Evolutionary conservation across 2,888 invertebrate genomes (phyloP).

Genomic region (Synanthedon andrenaeformis): DNA sequence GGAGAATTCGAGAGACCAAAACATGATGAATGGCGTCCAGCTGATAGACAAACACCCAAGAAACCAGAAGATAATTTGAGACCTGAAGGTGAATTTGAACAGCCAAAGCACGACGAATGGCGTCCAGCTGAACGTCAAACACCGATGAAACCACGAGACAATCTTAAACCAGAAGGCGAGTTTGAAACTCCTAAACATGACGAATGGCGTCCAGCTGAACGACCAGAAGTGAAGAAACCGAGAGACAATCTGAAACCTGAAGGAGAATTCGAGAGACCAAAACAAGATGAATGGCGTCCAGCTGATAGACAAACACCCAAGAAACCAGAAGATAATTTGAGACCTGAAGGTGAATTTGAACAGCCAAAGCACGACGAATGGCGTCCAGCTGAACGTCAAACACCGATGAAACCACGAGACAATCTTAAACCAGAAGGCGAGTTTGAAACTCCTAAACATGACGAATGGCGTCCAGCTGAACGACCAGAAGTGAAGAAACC

Average conservation of each 20-base stretch:
- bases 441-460: slow-evolving; percentile 38
- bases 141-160: slow-evolving; percentile 59
- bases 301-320: slow-evolving; percentile 41
- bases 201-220: slow-evolving; percentile 40
- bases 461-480: slow-evolving; percentile 31
- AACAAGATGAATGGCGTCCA: slow-evolving; percentile 25
- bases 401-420: slow-evolving; percentile 35
- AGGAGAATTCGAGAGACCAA: no score
- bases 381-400: slow-evolving; percentile 44
- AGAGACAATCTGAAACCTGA: no score
- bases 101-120: slow-evolving; percentile 42
- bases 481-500: slow-evolving; percentile 25
- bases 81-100: slow-evolving; percentile 31
- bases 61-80: slow-evolving; percentile 57
- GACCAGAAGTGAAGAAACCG: no score
- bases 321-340: slow-evolving; percentile 57
- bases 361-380: slow-evolving; percentile 29
- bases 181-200: slow-evolving; percentile 56
- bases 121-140: slow-evolving; percentile 44
- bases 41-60: slow-evolving; percentile 41
- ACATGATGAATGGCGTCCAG: slow-evolving; percentile 60
- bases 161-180: slow-evolving; percentile 66
- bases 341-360: slow-evolving; percentile 65
- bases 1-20: slow-evolving; percentile 67
- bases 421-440: slow-evolving; percentile 47